Evolutionary conservation across 1,140 invertebrate genomes (phyloP), one percentile per base, ranked within the genome.

Genomic region (Oncopodura yosiiana): DNA sequence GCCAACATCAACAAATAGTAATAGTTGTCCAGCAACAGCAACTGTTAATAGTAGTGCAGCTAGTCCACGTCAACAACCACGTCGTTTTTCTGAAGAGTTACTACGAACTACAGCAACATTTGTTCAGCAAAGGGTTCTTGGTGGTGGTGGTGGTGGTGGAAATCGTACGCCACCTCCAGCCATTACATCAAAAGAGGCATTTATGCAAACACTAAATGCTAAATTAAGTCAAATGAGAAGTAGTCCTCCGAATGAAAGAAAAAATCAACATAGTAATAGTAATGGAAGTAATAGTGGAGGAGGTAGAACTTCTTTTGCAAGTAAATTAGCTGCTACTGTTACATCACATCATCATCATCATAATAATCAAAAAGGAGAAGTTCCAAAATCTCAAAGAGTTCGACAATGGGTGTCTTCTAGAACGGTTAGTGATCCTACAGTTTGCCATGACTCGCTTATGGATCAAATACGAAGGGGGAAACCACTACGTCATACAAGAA

Each of bases 391-490:
- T 69, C 78, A 81, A 75, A 78, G 72, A 78, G 81, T 79, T 77
- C 74, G 65, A 74, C 75, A 74, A 75, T 80, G 66, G 86, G 78
- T 75, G 80, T 68, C 69, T 6, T 67, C 67, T 26, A 68, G 71
- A n/a, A 68, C 77, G 0, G 69, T 76, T 12, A 68, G 74, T 12
- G 78, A 79, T 66, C 75, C 77, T 2, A 56, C 71, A 1, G 67
- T 76, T 42, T 74, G 77, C n/a, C 71, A 78, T 29, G 78, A 79
- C 56, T 79, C 78, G 3, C 72, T 93, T 1, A 88, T 92, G 86
- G 87, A 92, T 74, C 88, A 93, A 66, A 92, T 93, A 39, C 83
- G 87, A 66, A 77, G 82, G 37, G 87, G 87, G 24, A 87, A 85
- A 2, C 81, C 81, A 3, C 69, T 92, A 44, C 81, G 77, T 38